Percentiles rank a stretch among this genome's conserved stretches.
phyloP scores from a whole-genome alignment of 2,888 invertebrate genomes.

The Chrysotoxum bicinctum region DNA sequence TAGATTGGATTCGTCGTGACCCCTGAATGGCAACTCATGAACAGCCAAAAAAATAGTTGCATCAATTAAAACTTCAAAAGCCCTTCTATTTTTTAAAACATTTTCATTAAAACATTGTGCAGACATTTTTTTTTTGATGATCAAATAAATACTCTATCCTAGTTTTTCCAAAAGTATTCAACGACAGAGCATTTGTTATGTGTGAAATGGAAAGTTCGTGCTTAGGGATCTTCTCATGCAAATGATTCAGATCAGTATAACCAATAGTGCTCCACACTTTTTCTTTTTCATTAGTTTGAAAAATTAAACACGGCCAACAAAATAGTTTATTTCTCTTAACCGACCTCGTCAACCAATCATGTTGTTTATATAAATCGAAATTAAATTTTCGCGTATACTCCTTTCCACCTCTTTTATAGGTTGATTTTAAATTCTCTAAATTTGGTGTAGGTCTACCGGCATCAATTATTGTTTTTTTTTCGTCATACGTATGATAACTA shows the following conservation, averaged over 20 bases:
- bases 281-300: conserved; percentile 39
- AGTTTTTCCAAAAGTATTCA: conserved; percentile 25
- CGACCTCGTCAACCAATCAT: conserved; percentile 9
- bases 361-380: conserved; percentile 23
- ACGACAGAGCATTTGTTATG: conserved; percentile 38
- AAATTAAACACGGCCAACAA: conserved; percentile 46
- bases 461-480: conserved; percentile 21
- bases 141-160: conserved; percentile 32
- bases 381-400: conserved; percentile 22
- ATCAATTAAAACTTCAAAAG: conserved; percentile 46
- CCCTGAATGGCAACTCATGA: too few relatives aligned
- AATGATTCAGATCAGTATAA: conserved; percentile 31
- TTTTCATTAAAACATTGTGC: conserved; percentile 31
- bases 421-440: not conserved
- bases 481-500: conserved; percentile 7
- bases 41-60: conserved; percentile 47
- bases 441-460: conserved; percentile 2
- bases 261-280: too few relatives aligned
- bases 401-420: not conserved
- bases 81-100: conserved; percentile 42
- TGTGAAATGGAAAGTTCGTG: conserved; percentile 29
- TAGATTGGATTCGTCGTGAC: too few relatives aligned
- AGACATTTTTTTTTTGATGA: conserved; percentile 31
- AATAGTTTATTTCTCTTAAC: conserved; percentile 13
- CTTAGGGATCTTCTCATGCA: conserved; percentile 26